Evolutionary conservation across 30 jellyfish, hydroid and myxozoan genomes (phyloP), one percentile per base, ranked within the genome.

Genomic region (Turritopsis rubra): DNA sequence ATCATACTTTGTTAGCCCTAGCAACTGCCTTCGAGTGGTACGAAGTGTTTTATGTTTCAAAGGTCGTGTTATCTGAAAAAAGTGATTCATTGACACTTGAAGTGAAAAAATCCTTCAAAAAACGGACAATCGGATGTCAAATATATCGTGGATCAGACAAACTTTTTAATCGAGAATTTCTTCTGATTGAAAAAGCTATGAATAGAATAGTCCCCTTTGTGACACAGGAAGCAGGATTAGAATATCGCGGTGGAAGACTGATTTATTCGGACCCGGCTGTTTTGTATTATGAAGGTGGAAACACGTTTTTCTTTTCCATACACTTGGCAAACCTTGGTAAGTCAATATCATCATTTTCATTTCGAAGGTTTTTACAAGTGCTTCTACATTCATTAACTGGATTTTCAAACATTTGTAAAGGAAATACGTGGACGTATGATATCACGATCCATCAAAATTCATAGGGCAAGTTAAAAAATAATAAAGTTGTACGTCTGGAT

Each of bases 231-330:
- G 71, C 85, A 18, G 85, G 85, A 28, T 52, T 77, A n/a, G 85
- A 77, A 28, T 77, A 77, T 29, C 85, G 85, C 29, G 85, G 85
- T 29, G 85, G 85, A 77, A 30, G 29, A 29, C 72, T 77, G 28
- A 60, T 77, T 21, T n/a, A 60, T 29, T 60, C 73, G 13, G 53
- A 29, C 18, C 85, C 85, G 24, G 66, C 85, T 17, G 27, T 52
- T 19, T 28, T 77, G 41, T 77, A 77, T 29, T 22, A 53, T 25
- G 75, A 77, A 18, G 66, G 73, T 20, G 23, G 23, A 1, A 53
- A 29, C 29, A 28, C 66, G 25, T 53, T 60, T 8, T 77, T 77
- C 53, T n/a, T 77, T 25, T 77, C 85, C 21, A 13, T 77, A 19
- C 85, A 77, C 53, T 20, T 77, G 41, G 85, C 85, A 29, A 60